Base-by-base conservation (phyloP, 64 coral and sea anemone genomes). In the Acropora yongei region DNA sequence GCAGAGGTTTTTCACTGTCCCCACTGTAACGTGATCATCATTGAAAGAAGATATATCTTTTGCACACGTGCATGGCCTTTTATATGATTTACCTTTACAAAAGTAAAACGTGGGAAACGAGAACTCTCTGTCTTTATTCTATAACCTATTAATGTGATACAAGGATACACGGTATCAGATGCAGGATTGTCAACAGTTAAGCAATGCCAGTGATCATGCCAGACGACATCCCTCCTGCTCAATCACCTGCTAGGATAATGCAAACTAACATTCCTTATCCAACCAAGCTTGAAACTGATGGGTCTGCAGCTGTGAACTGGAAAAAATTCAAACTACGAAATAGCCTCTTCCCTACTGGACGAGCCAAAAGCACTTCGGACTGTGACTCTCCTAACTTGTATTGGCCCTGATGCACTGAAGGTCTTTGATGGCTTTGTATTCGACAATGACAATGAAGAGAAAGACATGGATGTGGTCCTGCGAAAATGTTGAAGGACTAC, bases 211-310 rank as follows among this genome's bases (percentile, higher is more conserved):
- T 83, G 39, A 83, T 48, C 47, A 68, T 53, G 12, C 65, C 90
- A 20, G 73, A 63, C 57, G 80, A 87, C 30, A 30, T 57, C 55
- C 57, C 49, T 16, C 17, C 40, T 55, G 61, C 72, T 39, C 47
- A 17, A 46, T 42, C 9, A 43, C 80, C 81, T 8, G 60, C 78
- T 86, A 71, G 75, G 68, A 44, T 92, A 63, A 74, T 63, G 49
- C 80, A 92, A 86, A 74, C 69, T 69, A 93, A 93, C 68, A 47
- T 93, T 76, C 76, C 84, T 47, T 87, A 88, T 30, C 91, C 84
- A 46, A 41, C 65, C 30, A 82, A 94, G 89, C 68, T 94, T 5
- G 68, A 94, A 71, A 74, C 55, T 8, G 19, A 80, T 45, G 92
- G 92, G 12, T 68, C 77, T 68, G 10, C 77, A 49, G 76, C 60